Conservation (phyloP, 2,888 invertebrate genomes). For the Griposia aprilina region DNA sequence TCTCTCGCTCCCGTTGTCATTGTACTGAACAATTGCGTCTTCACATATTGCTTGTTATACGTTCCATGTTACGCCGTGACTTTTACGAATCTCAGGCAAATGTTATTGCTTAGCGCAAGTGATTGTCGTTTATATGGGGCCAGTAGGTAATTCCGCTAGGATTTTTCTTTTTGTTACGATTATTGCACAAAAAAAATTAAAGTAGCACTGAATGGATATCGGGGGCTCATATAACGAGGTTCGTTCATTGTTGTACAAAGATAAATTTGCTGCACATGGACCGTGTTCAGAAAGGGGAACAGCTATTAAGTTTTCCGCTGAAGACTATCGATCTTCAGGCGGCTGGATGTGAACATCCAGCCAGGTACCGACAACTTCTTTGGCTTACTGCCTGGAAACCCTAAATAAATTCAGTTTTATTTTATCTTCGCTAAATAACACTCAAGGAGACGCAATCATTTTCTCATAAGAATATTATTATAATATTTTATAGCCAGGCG, state of each 20-base stretch:
- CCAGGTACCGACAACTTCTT: not conserved
- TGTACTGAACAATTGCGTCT: conserved; percentile 78
- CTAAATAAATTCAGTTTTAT: not conserved
- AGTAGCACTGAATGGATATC: not conserved
- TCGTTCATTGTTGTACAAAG: not conserved
- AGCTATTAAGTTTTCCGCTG: not conserved
- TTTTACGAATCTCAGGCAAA: conserved; percentile 66
- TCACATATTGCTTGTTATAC: conserved; percentile 56
- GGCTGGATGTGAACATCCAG: not conserved
- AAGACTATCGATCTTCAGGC: not conserved
- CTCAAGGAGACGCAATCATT: conserved; percentile 12
- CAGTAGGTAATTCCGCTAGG: not conserved
- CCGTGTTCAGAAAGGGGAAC: not conserved
- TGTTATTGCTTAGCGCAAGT: conserved; percentile 55
- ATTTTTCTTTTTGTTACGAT: conserved; percentile 2
- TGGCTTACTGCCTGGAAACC: not conserved
- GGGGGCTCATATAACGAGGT: not conserved
- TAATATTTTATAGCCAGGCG: conserved; percentile 29
- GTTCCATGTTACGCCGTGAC: conserved; percentile 55
- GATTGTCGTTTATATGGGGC: conserved; percentile 42
- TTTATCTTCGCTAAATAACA: not conserved
- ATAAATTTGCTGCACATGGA: not conserved
- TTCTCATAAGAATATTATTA: conserved; percentile 14
- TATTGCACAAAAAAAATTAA: not conserved
- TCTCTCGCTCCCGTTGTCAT: conserved; percentile 77